These are phyloP conservation scores for Elachura formosa DNA, from an alignment of 2,113 vertebrate genomes.

Conservation along the genomic window DNA sequence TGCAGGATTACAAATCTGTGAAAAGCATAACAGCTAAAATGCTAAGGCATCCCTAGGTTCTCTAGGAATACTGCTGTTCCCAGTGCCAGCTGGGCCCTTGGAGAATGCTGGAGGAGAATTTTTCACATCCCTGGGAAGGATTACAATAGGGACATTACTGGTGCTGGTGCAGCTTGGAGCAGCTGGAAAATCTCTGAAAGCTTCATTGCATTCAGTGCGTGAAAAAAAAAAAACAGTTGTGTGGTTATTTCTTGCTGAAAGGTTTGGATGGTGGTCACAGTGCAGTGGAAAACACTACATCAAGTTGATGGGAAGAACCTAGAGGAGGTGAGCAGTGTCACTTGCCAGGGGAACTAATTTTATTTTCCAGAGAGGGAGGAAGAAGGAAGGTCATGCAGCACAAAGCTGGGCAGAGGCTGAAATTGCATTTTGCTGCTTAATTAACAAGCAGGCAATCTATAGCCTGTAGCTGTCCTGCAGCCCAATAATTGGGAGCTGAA, in stretches of 20 bases:
- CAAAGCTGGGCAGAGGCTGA: conserved; percentile 6
- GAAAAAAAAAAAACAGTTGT: not conserved
- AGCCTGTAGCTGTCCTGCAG: not conserved
- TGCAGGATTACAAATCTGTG: not conserved
- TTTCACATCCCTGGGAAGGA: not conserved
- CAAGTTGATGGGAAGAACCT: conserved; percentile 12
- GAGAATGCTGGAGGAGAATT: not conserved
- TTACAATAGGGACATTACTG: not conserved
- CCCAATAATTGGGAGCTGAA: not conserved
- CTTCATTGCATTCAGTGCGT: not conserved
- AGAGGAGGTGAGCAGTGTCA: not conserved
- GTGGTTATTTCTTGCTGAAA: not conserved
- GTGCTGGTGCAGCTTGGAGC: not conserved
- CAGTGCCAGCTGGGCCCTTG: not conserved
- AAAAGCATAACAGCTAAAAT: not conserved
- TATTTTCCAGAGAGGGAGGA: not conserved
- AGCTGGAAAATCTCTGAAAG: not conserved
- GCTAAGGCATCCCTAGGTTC: not conserved
- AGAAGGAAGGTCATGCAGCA: not conserved
- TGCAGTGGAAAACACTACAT: not conserved
- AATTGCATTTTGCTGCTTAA: conserved; percentile 23
- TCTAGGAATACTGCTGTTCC: not conserved
- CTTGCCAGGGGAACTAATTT: conserved; percentile 14
- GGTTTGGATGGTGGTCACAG: not conserved
- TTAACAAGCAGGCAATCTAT: not conserved